phyloP scores from a whole-genome alignment of 2,113 vertebrate genomes.

The Serilophus lunatus region DNA sequence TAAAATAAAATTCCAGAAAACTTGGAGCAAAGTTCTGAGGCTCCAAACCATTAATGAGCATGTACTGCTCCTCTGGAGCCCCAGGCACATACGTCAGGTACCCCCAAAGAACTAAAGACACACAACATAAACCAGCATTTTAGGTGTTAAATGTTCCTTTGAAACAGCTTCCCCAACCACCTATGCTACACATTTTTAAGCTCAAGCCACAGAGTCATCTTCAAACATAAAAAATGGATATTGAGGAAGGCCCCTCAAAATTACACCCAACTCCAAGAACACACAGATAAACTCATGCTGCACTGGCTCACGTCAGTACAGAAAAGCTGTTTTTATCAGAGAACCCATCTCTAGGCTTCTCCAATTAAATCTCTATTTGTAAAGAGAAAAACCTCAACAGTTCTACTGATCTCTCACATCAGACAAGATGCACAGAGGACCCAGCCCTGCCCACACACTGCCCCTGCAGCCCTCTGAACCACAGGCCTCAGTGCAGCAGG shows the following conservation, averaged over 20 bases:
- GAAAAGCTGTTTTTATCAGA: not conserved
- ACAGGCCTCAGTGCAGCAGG: accelerated
- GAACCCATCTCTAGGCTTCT: not conserved
- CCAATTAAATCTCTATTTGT: not conserved
- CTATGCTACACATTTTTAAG: not conserved
- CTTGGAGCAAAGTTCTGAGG: not conserved
- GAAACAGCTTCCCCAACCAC: not conserved
- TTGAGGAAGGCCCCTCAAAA: not conserved
- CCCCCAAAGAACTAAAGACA: not conserved
- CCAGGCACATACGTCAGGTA: not conserved
- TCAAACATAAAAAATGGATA: not conserved
- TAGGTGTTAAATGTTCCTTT: not conserved
- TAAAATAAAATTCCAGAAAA: not conserved
- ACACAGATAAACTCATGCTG: not conserved
- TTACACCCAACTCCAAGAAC: not conserved
- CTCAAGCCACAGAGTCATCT: not conserved
- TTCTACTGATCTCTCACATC: not conserved
- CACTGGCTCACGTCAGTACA: not conserved
- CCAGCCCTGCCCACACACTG: no score
- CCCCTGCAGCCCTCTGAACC: not conserved
- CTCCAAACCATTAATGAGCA: not conserved
- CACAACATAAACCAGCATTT: not conserved
- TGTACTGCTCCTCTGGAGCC: not conserved
- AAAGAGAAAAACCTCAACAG: not conserved
- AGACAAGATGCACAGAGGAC: no score